Base-by-base conservation (phyloP, 2,797 vertebrate genomes). In the Manis pentadactyla region DNA sequence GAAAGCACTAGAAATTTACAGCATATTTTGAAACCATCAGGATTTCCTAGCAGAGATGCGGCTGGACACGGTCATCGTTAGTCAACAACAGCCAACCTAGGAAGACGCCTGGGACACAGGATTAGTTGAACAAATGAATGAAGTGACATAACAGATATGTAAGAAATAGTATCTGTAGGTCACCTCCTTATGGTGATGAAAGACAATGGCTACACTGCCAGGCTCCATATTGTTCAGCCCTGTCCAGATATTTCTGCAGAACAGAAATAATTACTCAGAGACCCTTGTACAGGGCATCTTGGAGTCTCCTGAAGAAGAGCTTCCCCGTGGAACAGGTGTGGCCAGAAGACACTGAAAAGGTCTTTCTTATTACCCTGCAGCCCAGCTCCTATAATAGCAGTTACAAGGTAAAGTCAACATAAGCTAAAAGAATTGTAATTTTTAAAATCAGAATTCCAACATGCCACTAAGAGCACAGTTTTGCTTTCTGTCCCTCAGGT, bases 91-190 rank as follows among this genome's bases (percentile, higher is more conserved):
- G 23, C 15, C 66, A 64, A 68, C 59, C 59, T 66, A 74, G 39
- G 19, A 77, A 55, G 25, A 71, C 84, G 29, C 63, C n/a, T 39
- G 14, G 37, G 51, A 63, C 2, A 4, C 18, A 42, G 15, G 2
- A 88, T 68, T 73, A 49, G 31, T 59, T 90, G 66, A 93, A 37
- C 83, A 49, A 95, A 63, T 64, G 66, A 81, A 87, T 34, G 39
- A 66, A 74, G 42, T 25, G 7, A 63, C 8, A 0, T 55, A 46
- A 85, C 17, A 77, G 19, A 83, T 42, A 21, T 6, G 0, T 31
- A 92, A 42, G 37, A 73, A 57, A 82, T 2, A 75, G 29, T 34
- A 84, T 57, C 21, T 42, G 21, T 21, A 88, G 31, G 23, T 57
- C 34, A 46, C 29, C n/a, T 81, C 59, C 39, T 31, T 8, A 5